A percentile compares a stretch with the other conserved stretches of the same genome.
phyloP scores from a whole-genome alignment of 2,888 invertebrate species.

The Petrophora chlorosata region DNA sequence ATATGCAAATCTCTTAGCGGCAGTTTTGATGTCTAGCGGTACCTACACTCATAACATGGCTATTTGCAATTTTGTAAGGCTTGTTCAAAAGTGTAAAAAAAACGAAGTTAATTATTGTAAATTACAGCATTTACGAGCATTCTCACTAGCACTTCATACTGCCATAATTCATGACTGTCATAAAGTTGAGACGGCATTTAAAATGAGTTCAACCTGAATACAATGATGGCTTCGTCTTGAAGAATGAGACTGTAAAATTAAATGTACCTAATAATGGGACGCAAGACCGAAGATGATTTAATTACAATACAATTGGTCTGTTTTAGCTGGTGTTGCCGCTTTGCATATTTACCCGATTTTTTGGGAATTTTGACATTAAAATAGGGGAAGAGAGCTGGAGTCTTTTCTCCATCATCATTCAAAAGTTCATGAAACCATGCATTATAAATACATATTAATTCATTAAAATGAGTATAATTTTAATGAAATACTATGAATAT shows the following conservation, averaged over 20 bases:
- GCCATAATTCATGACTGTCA: conserved; percentile 20
- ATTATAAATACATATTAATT: too few relatives aligned
- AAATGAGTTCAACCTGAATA: conserved; percentile 30
- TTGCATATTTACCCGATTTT: conserved; percentile 14
- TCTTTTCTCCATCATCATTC: too few relatives aligned
- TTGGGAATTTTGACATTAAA: neutral
- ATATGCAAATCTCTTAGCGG: neutral
- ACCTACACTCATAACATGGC: conserved; percentile 27
- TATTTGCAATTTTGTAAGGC: conserved; percentile 23
- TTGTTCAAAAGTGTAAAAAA: conserved; percentile 16
- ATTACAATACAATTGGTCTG: conserved; percentile 52
- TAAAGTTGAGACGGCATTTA: conserved; percentile 23
- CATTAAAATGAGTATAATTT: too few relatives aligned
- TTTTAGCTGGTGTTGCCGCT: conserved; percentile 15
- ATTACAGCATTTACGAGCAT: conserved; percentile 18
- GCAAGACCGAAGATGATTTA: conserved; percentile 21
- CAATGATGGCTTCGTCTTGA: conserved; percentile 24
- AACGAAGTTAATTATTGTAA: conserved; percentile 20
- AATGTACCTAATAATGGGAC: conserved; percentile 19
- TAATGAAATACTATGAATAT: too few relatives aligned
- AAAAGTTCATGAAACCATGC: too few relatives aligned
- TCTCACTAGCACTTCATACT: conserved; percentile 10
- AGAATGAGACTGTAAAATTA: too few relatives aligned
- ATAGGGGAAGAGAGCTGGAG: too few relatives aligned
- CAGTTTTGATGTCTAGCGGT: conserved; percentile 16